Evolutionary conservation across 2,888 invertebrate genomes (phyloP), one percentile per base, ranked within the genome.

Genomic region (Synanthedon myopaeformis): DNA sequence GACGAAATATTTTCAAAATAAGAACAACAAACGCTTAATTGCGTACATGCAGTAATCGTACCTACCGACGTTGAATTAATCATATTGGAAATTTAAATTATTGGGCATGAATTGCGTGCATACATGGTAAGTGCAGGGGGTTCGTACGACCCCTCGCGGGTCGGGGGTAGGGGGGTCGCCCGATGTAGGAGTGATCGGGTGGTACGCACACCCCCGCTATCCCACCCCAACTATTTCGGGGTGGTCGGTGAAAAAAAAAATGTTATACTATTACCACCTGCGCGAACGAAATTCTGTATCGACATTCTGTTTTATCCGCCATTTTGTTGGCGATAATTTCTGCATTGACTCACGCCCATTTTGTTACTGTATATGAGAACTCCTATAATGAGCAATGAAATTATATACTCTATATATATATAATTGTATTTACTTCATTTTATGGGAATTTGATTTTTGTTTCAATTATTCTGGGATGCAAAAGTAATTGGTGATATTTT

Each of bases 61-160:
- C 13, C 45, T 45, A 45, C 45, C 13, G 10, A 76, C 77, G 74
- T 72, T 70, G 70, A 75, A 77, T 82, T 82, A 79, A 83, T 82
- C 81, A 80, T 73, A 79, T 83, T 78, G 74, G 75, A 82, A 86
- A 86, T 85, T 87, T 86, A 84, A 85, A 86, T 85, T 83, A 86
- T 86, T 79, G 82, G 74, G 74, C 78, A 72, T 71, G 79, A 83
- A 81, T 80, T 82, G 83, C 82, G 85, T 82, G 82, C 84, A 85
- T 79, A 83, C 82, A 82, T 72, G 82, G 70, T 70, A 63, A 74
- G 72, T 81, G 81, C 53, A 57, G 59, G 54, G 53, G 41, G 52
- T 12, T 13, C 49, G 57, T 54, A 51, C 54, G 56, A 59, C 59
- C 58, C 57, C 55, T 57, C 55, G 58, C 55, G 59, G 59, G 23